Evolutionary conservation across 2,797 vertebrate genomes (phyloP), one percentile per base, ranked within the genome.

Genomic region (Gymnoscopelus microlampas): DNA sequence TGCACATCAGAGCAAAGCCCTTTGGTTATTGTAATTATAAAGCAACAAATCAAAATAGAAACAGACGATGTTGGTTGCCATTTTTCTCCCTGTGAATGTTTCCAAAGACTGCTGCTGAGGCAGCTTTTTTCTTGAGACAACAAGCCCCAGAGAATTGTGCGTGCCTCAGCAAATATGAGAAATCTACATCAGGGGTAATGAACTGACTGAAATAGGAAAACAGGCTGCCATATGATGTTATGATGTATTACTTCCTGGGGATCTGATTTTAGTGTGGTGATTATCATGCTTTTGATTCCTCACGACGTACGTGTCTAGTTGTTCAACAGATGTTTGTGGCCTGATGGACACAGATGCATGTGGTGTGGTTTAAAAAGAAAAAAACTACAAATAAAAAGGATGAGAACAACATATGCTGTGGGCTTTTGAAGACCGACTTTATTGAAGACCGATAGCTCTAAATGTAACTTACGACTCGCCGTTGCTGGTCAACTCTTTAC

Each of bases 161-260:
- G 76, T 80, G 87, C 89, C 82, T 92, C 87, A 89, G 89, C 87
- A 90, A 81, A 89, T 90, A 85, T 84, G 79, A 86, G 67, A 75
- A 87, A 90, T 88, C 57, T 63, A 85, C 87, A 88, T 89, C 68
- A 76, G 74, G 71, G 87, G 86, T 91, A 91, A 92, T 92, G 87
- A 91, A 85, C 85, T 90, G 86, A 84, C 78, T 84, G 79, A 83
- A 81, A 87, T 76, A 77, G 79, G 63, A 84, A 74, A 65, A 61
- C 57, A 66, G 54, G 60, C 78, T 19, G 80, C 77, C 71, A 56
- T 68, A 80, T 73, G 71, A 80, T 80, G 76, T 77, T 84, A 76
- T 85, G 66, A 84, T 80, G 74, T 64, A 78, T 80, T 77, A 79
- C 66, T 65, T 87, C 63, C 71, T 11, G 13, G 59, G 70, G 74